Evolutionary conservation across 2,888 invertebrate species (phyloP), one percentile per base, ranked within the genome.

Genomic region (Homarus gammarus): DNA sequence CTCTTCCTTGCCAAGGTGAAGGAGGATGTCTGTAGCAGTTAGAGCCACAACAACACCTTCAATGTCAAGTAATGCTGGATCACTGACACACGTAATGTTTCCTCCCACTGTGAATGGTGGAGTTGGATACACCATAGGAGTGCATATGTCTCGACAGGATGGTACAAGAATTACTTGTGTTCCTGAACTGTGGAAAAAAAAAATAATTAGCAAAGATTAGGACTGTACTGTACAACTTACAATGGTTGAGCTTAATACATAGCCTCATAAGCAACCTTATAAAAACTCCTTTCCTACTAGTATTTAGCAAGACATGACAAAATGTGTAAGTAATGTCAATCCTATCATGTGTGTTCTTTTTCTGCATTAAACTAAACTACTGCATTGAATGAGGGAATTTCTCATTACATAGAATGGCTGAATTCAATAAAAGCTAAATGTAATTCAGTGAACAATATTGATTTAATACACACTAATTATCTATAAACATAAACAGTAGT

Each of bases 1-100:
- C 94, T 98, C 98, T 93, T 96, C 96, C 93, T 96, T 96, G 75
- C 96, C 96, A 49, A 98, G 94, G 93, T 98, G 97, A 94, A 97
- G 96, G 12, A 98, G 94, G 70, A 97, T 95, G 93, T 99, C 99
- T 0, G 96, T 96, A 40, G 98, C 96, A 2, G 98, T 98, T 40
- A 96, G 94, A 0, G 96, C 97, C 87, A 99, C 94, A 5, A 96
- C 94, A 0, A 98, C 93, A 2, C 97, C 98, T 92, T 96, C 96
- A 82, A 92, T 78, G 18, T 84, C 84, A n/a, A 92, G 36, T 12
- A 90, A 36, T 31, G 84, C 77, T 15, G 92, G 92, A 27, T 92
- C 92, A 49, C 90, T 82, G 27, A 90, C 78, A 75, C 72, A 83
- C 6, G 73, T 85, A 18, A 89, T 10, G 49, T 64, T 68, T 31